Evolutionary conservation across 2,797 vertebrate genomes (phyloP), one percentile per base, ranked within the genome.

Genomic region (Anniella stebbinsi): DNA sequence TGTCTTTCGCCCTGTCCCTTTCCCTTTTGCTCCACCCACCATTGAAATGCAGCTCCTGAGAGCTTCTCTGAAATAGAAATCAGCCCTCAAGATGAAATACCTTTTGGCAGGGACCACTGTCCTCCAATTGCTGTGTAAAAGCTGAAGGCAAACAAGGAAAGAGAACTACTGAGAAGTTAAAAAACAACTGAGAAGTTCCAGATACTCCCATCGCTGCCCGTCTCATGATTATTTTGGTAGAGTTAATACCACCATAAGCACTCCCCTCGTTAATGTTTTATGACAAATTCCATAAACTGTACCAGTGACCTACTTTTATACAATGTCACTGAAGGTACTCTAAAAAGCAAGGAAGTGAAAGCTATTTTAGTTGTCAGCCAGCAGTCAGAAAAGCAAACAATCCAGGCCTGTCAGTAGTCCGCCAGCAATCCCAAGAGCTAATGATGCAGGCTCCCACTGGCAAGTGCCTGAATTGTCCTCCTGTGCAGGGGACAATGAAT

Each of bases 351-450:
- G 73, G 86, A 69, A 0, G 36, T 21, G 10, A 30, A 70, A 92
- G 90, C 80, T 93, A 91, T 91, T 94, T 92, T 81, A 92, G 88
- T 25, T 2, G 63, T 60, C 41, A 87, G 86, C 36, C 72, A 69
- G 87, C 87, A 80, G 89, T 69, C 82, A 30, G 21, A 84, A 85
- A 67, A 93, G 87, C 88, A 91, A 88, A 81, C 57, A 51, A 1
- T 69, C 75, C 76, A 1, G 93, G 89, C 51, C 87, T 80, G 76
- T 41, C 45, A 92, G 88, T 30, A 3, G 63, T 60, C 41, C 86
- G 86, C 36, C 67, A 69, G 87, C 87, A 80, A 90, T 69, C 82
- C 25, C 25, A 84, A 83, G 72, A 93, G 87, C 88, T 90, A 88
- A 81, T 63, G 57, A 1, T 69, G 70, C 76, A 1, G 93, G 89